phyloP scores from a whole-genome alignment of 1,140 invertebrate species.

The Bombus huntii region DNA sequence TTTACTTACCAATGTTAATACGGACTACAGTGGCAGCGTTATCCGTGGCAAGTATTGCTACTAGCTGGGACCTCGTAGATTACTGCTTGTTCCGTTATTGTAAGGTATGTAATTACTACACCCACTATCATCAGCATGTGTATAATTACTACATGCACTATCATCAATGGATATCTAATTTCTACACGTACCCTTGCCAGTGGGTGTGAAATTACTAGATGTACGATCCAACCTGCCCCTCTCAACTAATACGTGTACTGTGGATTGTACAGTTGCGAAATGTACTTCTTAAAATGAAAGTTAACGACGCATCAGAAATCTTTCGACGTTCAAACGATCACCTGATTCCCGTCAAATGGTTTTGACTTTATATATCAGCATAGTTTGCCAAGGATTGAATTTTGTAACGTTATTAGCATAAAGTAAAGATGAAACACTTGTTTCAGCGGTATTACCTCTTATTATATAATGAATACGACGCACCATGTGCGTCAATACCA shows the following conservation, averaged over 20 bases:
- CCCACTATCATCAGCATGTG: constrained; percentile 34
- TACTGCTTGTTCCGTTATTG: constrained; percentile 32
- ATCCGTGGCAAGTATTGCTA: constrained; percentile 8
- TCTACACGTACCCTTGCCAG: constrained; percentile 32
- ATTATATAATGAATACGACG: too few relatives aligned
- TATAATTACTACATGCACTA: constrained; percentile 51
- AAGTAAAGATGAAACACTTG: too few relatives aligned
- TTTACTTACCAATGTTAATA: constrained; percentile 11
- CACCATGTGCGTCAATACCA: too few relatives aligned
- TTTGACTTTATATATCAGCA: too few relatives aligned
- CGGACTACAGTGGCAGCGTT: background rate
- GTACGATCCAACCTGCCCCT: background rate
- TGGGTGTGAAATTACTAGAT: constrained; percentile 47
- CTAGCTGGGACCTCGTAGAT: constrained; percentile 23
- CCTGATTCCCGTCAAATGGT: background rate
- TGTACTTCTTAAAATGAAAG: background rate
- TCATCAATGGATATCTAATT: constrained; percentile 52
- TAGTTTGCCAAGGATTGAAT: too few relatives aligned
- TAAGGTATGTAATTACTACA: constrained; percentile 47
- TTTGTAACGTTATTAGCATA: too few relatives aligned
- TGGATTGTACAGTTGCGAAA: background rate
- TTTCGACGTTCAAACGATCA: background rate
- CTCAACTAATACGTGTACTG: constrained; percentile 4
- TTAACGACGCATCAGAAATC: too few relatives aligned
- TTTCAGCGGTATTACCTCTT: too few relatives aligned